These are phyloP conservation scores for Melanotus villosus DNA, from an alignment of 2,888 invertebrate species.

Conservation along the genomic window DNA sequence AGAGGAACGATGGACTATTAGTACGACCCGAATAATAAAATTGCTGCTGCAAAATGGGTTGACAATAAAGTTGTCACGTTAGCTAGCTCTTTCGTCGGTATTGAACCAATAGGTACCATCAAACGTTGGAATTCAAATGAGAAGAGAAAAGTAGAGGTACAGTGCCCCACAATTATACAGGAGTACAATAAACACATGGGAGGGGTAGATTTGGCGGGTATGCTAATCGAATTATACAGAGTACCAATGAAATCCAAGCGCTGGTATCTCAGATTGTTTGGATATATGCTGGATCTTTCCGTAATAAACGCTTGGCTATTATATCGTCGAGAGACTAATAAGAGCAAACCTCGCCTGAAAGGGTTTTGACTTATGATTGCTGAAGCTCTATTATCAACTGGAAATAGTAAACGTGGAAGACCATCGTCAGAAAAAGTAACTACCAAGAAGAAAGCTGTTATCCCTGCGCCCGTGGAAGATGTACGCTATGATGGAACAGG, in stretches of 20 bases:
- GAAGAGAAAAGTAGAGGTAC: background rate
- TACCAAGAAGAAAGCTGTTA: background rate
- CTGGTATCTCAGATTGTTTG: background rate
- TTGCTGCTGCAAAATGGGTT: background rate
- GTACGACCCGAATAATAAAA: background rate
- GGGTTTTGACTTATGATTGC: background rate
- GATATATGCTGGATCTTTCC: background rate
- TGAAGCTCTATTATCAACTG: background rate
- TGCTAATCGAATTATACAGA: conserved; percentile 5
- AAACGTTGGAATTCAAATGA: background rate
- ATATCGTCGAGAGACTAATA: background rate
- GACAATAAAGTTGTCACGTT: background rate
- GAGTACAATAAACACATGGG: conserved; percentile 3
- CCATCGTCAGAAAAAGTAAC: background rate
- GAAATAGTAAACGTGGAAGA: background rate
- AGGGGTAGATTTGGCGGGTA: conserved; percentile 7
- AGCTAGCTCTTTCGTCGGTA: background rate
- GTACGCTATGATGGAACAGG: background rate
- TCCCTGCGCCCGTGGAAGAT: background rate
- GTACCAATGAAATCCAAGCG: background rate
- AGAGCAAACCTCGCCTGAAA: background rate
- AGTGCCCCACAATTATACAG: background rate
- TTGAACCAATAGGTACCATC: background rate
- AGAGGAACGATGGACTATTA: background rate
- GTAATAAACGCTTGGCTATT: background rate